phyloP scores from a whole-genome alignment of 2,888 invertebrate genomes.

The Caenorhabditis sp. region DNA sequence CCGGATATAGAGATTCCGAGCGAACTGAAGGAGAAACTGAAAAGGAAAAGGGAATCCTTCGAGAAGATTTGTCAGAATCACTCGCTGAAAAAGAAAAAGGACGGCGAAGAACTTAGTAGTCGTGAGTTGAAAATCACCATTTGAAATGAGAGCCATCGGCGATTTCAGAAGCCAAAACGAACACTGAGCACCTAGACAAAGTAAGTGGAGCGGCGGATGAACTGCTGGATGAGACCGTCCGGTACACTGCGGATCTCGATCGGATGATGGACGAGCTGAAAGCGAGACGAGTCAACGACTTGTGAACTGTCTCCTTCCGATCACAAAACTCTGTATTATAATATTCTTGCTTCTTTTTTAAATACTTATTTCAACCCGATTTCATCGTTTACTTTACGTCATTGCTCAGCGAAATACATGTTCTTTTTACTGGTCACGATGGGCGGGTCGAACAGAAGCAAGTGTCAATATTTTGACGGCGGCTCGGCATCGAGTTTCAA shows the following conservation, averaged over 20 bases:
- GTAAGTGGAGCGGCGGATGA: constrained; percentile 24
- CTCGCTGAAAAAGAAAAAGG: constrained; percentile 29
- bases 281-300: constrained; percentile 26
- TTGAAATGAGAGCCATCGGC: background rate
- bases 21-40: constrained; percentile 47
- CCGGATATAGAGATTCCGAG: constrained; percentile 22
- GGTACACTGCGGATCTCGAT: constrained; percentile 31
- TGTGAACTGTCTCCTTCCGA: background rate
- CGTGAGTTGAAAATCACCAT: constrained; percentile 4
- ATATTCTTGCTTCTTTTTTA: background rate
- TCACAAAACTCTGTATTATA: background rate
- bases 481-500: background rate
- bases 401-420: constrained; percentile 1
- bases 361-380: too few relatives aligned
- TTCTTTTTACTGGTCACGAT: background rate
- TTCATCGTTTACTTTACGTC: background rate
- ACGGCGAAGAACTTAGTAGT: constrained; percentile 21
- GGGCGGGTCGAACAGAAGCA: background rate
- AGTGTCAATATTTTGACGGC: constrained; percentile 27
- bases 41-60: constrained; percentile 45
- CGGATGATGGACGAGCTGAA: constrained; percentile 30
- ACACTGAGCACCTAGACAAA: constrained; percentile 6
- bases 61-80: constrained; percentile 38
- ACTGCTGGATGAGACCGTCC: constrained; percentile 33
- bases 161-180: constrained; percentile 33